Conservation (phyloP, 2,113 vertebrate species). For the Mus spicilegus region DNA sequence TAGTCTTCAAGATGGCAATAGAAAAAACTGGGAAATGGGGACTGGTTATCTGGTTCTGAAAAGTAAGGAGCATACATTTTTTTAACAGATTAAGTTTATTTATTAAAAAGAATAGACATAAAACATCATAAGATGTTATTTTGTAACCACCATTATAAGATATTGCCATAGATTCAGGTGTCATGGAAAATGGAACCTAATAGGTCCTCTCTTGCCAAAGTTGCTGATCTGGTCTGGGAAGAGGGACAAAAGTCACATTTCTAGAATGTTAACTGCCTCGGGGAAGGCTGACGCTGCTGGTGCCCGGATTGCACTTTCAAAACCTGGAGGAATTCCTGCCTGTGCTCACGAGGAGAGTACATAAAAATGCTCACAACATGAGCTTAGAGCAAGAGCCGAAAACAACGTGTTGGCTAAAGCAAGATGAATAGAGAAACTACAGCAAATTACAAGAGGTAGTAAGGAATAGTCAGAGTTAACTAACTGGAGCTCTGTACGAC, state of each 20-base stretch:
- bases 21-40: no score
- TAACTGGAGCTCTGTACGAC: background rate
- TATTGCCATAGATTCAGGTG: background rate
- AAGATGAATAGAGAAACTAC: background rate
- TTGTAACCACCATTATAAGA: background rate
- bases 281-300: background rate
- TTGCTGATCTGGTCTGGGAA: background rate
- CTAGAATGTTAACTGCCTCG: background rate
- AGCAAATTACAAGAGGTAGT: background rate
- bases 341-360: background rate
- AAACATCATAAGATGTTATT: background rate
- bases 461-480: background rate
- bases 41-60: background rate
- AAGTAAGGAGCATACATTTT: background rate
- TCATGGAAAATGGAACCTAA: background rate
- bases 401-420: background rate
- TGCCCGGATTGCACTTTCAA: background rate
- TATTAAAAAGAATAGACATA: background rate
- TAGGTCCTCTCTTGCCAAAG: background rate
- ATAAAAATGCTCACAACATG: background rate
- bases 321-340: background rate
- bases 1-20: background rate
- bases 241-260: background rate
- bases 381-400: background rate
- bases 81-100: slow-evolving; percentile 14